These are phyloP conservation scores for Haliaeetus leucogaster DNA, from an alignment of 2,113 vertebrate genomes.

Conservation along the genomic window DNA sequence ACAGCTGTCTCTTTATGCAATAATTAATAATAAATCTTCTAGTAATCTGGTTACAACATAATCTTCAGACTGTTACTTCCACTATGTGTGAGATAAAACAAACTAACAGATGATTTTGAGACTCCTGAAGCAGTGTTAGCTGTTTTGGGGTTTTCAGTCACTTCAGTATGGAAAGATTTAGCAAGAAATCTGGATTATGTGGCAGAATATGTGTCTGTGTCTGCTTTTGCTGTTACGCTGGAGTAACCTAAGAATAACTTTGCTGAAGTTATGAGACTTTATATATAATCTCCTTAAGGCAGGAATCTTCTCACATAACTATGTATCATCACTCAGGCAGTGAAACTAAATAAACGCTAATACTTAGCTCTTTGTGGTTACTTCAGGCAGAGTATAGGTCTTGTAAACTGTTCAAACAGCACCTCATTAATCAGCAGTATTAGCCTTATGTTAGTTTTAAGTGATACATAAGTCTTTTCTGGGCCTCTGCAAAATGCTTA, in stretches of 20 bases:
- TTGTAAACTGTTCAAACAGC: not conserved
- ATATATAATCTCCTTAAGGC: not conserved
- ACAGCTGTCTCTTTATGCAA: not conserved
- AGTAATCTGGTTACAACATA: not conserved
- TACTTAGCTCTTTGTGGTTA: not conserved
- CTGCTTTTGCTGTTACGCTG: not conserved
- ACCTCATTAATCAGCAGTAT: not conserved
- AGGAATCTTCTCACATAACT: not conserved
- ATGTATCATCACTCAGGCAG: not conserved
- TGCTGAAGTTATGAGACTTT: not conserved
- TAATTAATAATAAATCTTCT: constrained; percentile 8
- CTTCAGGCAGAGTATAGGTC: not conserved
- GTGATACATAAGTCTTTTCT: not conserved
- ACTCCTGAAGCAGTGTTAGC: not conserved
- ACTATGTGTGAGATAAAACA: not conserved
- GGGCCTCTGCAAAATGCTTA: not conserved
- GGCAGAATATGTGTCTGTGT: not conserved
- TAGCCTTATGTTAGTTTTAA: not conserved
- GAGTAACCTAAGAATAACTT: not conserved
- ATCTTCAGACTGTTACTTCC: not conserved
- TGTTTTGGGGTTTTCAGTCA: not conserved
- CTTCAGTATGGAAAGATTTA: not conserved
- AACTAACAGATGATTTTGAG: not conserved
- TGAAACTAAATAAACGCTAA: not conserved
- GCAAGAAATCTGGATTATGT: not conserved